Evolutionary conservation across 2,888 invertebrate genomes (phyloP).

Genomic region (Pristionchus exspectatus): DNA sequence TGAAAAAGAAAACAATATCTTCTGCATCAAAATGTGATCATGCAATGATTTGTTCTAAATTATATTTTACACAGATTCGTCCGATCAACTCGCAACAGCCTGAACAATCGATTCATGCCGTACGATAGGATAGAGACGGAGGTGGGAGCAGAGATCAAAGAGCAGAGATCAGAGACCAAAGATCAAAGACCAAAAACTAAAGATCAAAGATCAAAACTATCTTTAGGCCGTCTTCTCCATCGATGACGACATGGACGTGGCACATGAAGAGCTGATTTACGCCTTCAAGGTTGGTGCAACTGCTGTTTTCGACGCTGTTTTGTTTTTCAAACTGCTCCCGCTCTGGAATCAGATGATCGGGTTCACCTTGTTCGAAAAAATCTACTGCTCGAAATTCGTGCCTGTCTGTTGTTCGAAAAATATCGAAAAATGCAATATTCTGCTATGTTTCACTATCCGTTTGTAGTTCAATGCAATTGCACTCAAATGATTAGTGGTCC

Average conservation of each 20-base stretch:
- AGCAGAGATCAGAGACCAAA: too few relatives aligned
- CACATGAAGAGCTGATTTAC: background rate
- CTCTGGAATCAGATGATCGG: too few relatives aligned
- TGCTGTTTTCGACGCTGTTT: too few relatives aligned
- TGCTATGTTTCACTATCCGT: too few relatives aligned
- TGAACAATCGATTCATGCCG: slow-evolving; percentile 34
- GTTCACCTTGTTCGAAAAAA: too few relatives aligned
- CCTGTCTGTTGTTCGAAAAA: too few relatives aligned
- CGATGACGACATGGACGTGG: slow-evolving; percentile 41
- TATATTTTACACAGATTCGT: slow-evolving; percentile 73
- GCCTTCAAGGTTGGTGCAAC: slow-evolving; percentile 87
- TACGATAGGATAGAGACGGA: slow-evolving; percentile 39
- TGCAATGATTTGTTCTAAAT: background rate
- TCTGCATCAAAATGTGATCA: background rate
- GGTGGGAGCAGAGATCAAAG: background rate
- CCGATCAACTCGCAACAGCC: background rate
- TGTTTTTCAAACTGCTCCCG: too few relatives aligned
- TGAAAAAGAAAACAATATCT: background rate
- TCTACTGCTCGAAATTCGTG: too few relatives aligned
- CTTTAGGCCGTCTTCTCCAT: slow-evolving; percentile 81
- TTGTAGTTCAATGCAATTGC: too few relatives aligned
- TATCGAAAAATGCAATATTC: too few relatives aligned
- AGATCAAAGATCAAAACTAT: background rate
- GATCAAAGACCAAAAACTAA: background rate
- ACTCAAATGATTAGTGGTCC: too few relatives aligned